phyloP scores from a whole-genome alignment of 2,797 vertebrate genomes.

The Taenioides sp. region DNA sequence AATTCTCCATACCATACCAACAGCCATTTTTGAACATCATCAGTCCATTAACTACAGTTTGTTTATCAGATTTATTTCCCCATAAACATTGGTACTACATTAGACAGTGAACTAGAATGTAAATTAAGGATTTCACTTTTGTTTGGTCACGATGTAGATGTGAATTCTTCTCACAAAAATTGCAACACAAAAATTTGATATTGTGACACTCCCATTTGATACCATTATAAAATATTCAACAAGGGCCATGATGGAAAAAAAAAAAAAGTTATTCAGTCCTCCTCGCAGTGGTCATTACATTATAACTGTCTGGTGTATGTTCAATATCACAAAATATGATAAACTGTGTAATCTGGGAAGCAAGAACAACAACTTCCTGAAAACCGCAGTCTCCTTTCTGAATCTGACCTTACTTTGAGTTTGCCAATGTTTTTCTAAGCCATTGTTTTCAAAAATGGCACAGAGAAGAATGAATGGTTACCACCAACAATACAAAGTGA shows the following conservation, averaged over 20 bases:
- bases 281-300: too few species aligned
- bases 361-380: constrained; percentile 39
- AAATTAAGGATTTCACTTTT: too few species aligned
- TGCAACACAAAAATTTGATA: too few species aligned
- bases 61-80: too few species aligned
- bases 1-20: too few species aligned
- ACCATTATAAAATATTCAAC: not conserved
- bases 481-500: constrained; percentile 24
- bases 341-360: constrained; percentile 27
- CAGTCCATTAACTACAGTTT: too few species aligned
- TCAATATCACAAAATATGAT: not conserved
- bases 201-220: not conserved
- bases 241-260: not conserved
- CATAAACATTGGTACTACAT: too few species aligned
- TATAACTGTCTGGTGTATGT: not conserved
- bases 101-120: too few species aligned
- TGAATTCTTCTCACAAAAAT: too few species aligned
- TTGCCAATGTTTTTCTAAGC: constrained; percentile 26
- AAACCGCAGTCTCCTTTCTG: constrained; percentile 20
- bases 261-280: not conserved
- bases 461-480: constrained; percentile 23
- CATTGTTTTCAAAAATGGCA: constrained; percentile 41
- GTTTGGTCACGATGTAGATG: too few species aligned
- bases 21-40: too few species aligned
- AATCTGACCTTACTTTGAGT: constrained; percentile 38